Percentiles rank a stretch among this genome's conserved stretches.
These are phyloP conservation scores for Nineta flava DNA, from an alignment of 2,888 invertebrate genomes.

Conservation along the genomic window DNA sequence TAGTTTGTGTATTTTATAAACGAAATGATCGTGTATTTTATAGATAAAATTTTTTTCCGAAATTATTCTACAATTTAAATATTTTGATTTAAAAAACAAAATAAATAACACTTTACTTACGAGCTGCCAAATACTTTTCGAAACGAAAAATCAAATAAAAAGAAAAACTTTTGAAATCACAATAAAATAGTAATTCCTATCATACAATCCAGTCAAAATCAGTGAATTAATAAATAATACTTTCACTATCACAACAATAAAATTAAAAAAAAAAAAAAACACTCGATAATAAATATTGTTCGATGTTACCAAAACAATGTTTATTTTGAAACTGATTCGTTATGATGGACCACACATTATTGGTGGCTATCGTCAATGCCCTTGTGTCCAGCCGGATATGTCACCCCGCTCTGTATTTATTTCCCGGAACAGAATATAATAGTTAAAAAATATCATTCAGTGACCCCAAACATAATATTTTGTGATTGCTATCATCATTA, in stretches of 20 bases:
- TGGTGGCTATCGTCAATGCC: neutral
- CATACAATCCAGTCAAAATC: neutral
- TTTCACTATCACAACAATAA: neutral
- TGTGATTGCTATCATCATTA: too few species aligned
- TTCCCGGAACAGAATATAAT: neutral
- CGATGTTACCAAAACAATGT: neutral
- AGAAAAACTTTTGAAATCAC: neutral
- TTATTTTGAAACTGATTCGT: neutral
- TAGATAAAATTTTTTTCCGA: neutral
- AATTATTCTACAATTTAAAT: too few species aligned
- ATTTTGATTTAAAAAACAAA: too few species aligned
- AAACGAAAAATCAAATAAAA: neutral
- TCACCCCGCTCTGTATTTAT: neutral
- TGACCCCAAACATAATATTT: neutral
- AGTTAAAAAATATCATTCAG: neutral
- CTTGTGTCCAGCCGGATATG: constrained; percentile 4
- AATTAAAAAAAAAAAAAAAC: neutral
- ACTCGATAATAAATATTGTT: neutral
- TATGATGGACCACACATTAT: neutral
- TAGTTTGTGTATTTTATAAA: too few species aligned
- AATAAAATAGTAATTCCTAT: neutral
- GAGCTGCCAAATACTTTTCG: neutral
- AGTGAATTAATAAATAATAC: neutral
- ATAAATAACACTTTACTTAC: neutral
- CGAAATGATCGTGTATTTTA: neutral